phyloP scores from a whole-genome alignment of 2,113 vertebrate species.

The Rhodinocichla rosea region DNA sequence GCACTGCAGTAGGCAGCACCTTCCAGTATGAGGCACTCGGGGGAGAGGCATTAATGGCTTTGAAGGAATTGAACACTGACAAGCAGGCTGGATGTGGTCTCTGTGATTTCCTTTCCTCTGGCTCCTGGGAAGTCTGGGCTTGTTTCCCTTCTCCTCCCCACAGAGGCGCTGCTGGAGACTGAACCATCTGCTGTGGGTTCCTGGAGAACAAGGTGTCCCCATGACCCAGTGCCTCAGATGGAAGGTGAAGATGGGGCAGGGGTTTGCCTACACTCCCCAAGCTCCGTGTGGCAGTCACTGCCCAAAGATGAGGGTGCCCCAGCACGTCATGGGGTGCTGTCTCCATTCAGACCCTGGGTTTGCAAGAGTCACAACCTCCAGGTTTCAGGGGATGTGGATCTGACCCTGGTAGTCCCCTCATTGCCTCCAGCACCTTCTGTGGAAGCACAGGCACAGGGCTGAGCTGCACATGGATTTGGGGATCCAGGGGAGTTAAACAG shows the following conservation, averaged over 20 bases:
- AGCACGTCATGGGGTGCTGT: rapidly evolving
- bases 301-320: too few species aligned
- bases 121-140: background rate
- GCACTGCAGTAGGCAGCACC: conserved; percentile 14
- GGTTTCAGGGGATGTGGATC: background rate
- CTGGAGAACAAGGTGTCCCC: background rate
- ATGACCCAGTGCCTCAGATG: background rate
- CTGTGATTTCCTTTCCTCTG: background rate
- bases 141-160: background rate
- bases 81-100: background rate
- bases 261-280: rapidly evolving
- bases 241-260: background rate
- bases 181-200: background rate
- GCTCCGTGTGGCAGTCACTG: rapidly evolving
- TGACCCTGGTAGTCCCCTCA: background rate
- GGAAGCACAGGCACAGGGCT: background rate
- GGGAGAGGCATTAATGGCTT: background rate
- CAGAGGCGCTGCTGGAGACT: background rate
- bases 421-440: background rate
- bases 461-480: background rate
- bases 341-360: background rate
- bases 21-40: background rate
- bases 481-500: background rate
- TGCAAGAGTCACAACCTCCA: background rate
- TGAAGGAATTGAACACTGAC: background rate